Evolutionary conservation across 2,113 vertebrate genomes (phyloP), one percentile per base, ranked within the genome.

Genomic region (Patagioenas fasciata): DNA sequence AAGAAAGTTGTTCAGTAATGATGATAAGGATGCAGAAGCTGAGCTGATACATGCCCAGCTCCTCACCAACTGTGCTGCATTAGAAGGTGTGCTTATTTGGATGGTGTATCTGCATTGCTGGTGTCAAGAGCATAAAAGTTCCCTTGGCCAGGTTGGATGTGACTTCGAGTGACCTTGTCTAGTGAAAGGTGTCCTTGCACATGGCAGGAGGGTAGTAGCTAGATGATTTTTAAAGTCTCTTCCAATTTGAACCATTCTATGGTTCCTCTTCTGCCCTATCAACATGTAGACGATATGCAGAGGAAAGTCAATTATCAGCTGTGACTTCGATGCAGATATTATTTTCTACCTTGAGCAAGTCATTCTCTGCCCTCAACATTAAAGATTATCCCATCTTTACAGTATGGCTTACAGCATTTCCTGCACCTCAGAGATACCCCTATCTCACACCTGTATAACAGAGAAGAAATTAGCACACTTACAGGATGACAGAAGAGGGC

Each of bases 1-100:
- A 80, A 90, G 75, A 31, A 78, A 80, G 69, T 79, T 87, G 40
- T 26, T 91, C 72, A 84, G 65, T 28, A 81, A 54, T 81, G 40
- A 50, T 84, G 83, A 84, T 85, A 74, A 78, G 57, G 60, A 71
- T 47, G 50, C n/a, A 60, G 79, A 47, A 88, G 40, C 79, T 80
- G 56, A 80, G 13, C 72, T 78, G 69, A 38, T 0, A 0, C 2
- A 1, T 54, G 23, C 62, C 36, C 74, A 82, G 40, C 51, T 61
- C 51, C 38, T 56, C 32, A 60, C 28, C 32, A 48, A 40, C n/a
- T 0, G 0, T 18, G 57, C 38, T 60, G 13, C n/a, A 4, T 67
- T 34, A 67, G 66, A 67, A 72, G 11, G 36, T 47, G 29, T 21
- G 29, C 11, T 79, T 72, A 5, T 89, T 85, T 85, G 47, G 56